These are phyloP conservation scores for Synodontis membranacea DNA, from an alignment of 2,113 vertebrate genomes.

Conservation along the genomic window DNA sequence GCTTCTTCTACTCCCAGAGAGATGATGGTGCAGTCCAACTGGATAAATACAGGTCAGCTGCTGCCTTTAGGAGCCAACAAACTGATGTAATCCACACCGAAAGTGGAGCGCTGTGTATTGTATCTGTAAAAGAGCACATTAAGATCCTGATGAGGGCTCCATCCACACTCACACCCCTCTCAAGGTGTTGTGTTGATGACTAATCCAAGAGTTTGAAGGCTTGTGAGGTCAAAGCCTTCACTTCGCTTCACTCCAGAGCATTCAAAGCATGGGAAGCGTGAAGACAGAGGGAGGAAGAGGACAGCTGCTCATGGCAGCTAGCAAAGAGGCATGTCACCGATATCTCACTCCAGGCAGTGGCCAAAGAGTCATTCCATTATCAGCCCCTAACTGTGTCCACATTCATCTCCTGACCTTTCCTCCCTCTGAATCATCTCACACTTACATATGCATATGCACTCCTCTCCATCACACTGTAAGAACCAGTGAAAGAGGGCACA, in stretches of 20 bases:
- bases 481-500: neutral
- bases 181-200: neutral
- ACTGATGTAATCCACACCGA: constrained; percentile 57
- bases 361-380: constrained; percentile 12
- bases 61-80: constrained; percentile 42
- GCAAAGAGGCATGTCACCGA: constrained; percentile 12
- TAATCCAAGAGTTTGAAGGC: neutral
- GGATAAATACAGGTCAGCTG: constrained; percentile 51
- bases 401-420: constrained; percentile 33
- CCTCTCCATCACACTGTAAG: constrained; percentile 14
- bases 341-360: constrained; percentile 18
- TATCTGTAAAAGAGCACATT: constrained; percentile 16
- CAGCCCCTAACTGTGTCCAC: constrained; percentile 21
- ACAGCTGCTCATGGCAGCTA: neutral
- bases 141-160: constrained; percentile 3
- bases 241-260: constrained; percentile 2
- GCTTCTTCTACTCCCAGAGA: neutral
- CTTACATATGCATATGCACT: neutral
- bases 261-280: constrained; percentile 4
- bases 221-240: constrained; percentile 17
- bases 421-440: constrained; percentile 28
- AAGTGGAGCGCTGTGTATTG: constrained; percentile 33
- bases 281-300: constrained; percentile 6
- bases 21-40: constrained; percentile 25
- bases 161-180: neutral